phyloP scores from a whole-genome alignment of 2,113 vertebrate genomes.

The Catharus fuscescens region DNA sequence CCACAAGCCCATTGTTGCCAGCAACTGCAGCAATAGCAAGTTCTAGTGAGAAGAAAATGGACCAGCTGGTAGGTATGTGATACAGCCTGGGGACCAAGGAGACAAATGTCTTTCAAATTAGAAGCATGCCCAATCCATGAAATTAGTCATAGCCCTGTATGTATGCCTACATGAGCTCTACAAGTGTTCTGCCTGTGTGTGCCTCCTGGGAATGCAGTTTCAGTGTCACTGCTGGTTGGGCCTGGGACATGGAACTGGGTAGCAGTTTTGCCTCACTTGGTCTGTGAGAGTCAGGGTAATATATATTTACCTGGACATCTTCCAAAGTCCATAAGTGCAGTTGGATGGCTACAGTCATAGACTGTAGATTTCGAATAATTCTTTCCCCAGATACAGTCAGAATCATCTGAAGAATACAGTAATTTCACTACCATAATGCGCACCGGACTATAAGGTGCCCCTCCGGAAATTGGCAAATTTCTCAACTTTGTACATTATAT shows the following conservation, averaged over 20 bases:
- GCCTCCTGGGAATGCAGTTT: background rate
- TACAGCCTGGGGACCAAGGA: background rate
- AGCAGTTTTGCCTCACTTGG: background rate
- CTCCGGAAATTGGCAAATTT: no score
- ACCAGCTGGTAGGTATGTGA: background rate
- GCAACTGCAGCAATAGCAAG: background rate
- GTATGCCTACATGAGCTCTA: rapidly evolving
- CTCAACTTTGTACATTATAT: no score
- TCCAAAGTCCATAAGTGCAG: background rate
- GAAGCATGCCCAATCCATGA: background rate
- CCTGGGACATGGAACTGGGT: background rate
- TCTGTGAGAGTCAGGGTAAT: background rate
- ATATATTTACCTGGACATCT: background rate
- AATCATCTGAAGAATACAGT: background rate
- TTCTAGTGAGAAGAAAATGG: rapidly evolving
- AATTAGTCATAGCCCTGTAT: background rate
- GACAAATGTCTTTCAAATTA: rapidly evolving
- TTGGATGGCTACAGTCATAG: background rate
- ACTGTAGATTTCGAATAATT: background rate
- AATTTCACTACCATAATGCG: no score
- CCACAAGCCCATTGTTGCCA: background rate
- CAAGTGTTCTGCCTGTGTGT: background rate
- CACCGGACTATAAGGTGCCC: no score
- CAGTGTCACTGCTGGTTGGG: background rate
- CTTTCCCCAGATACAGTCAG: background rate